phyloP scores from a whole-genome alignment of 2,888 invertebrate species.

The Drosophila falleni region DNA sequence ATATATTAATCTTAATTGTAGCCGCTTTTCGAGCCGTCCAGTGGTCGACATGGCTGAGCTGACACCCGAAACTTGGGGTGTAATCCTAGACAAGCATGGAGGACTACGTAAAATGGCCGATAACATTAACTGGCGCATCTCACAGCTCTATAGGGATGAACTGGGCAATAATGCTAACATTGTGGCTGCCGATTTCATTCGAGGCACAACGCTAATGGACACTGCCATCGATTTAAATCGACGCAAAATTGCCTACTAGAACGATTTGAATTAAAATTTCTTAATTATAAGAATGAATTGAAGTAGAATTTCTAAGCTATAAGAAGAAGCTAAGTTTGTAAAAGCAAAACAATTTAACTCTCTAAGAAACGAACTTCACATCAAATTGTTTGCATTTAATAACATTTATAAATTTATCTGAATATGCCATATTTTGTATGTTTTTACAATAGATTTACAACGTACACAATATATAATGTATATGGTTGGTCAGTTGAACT shows the following conservation, averaged over 20 bases:
- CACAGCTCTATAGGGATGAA: constrained; percentile 87
- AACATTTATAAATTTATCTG: constrained; percentile 49
- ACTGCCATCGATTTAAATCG: constrained; percentile 83
- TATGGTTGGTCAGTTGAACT: constrained; percentile 22
- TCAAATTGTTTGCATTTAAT: constrained; percentile 19
- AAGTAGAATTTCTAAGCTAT: background rate
- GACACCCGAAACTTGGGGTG: constrained; percentile 88
- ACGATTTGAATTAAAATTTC: background rate
- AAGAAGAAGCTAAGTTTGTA: background rate
- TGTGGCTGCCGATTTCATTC: constrained; percentile 88
- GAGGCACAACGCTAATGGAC: constrained; percentile 88
- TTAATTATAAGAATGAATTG: background rate
- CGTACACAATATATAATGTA: constrained; percentile 11
- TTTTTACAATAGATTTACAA: constrained; percentile 16
- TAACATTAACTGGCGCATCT: constrained; percentile 87
- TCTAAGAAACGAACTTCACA: background rate
- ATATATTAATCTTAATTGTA: constrained; percentile 23
- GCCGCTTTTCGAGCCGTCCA: constrained; percentile 83
- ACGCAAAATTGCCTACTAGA: constrained; percentile 62
- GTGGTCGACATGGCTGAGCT: constrained; percentile 90
- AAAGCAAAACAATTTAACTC: background rate
- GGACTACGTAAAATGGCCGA: constrained; percentile 89
- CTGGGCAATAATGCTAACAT: constrained; percentile 87
- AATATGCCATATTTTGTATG: constrained; percentile 39
- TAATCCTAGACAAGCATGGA: constrained; percentile 87